These are phyloP conservation scores for Crenuchus spilurus DNA, from an alignment of 2,797 vertebrate species.

Conservation along the genomic window DNA sequence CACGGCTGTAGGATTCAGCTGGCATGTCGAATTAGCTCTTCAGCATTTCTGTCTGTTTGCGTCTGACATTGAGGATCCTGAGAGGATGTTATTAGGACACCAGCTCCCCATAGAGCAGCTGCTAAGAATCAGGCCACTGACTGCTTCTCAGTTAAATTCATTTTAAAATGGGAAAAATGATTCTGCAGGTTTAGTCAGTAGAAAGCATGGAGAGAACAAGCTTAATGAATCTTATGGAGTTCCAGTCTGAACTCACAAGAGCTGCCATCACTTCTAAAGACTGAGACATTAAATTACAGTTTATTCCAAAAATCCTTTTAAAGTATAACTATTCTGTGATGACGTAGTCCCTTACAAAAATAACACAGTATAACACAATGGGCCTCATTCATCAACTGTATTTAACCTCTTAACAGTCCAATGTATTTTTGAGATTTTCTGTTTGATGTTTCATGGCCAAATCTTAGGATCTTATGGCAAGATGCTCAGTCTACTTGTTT, in stretches of 20 bases:
- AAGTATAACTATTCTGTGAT: neutral
- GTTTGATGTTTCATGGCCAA: too few species aligned
- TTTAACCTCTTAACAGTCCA: too few species aligned
- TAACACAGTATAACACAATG: too few species aligned
- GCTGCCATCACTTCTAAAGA: too few species aligned
- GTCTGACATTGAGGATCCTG: conserved; percentile 65
- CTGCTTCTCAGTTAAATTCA: neutral
- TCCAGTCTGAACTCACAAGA: neutral
- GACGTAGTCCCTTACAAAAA: too few species aligned
- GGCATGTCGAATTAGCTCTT: conserved; percentile 17
- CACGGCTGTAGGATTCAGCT: conserved; percentile 6
- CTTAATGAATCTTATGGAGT: too few species aligned
- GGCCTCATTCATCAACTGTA: too few species aligned
- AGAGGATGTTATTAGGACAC: conserved; percentile 64
- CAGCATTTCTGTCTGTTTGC: conserved; percentile 30
- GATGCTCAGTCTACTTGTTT: too few species aligned
- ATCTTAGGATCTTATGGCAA: too few species aligned
- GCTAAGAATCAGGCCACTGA: conserved; percentile 48
- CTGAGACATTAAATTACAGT: neutral
- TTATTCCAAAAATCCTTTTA: neutral
- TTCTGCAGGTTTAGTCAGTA: neutral
- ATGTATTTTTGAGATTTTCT: too few species aligned
- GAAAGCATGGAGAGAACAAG: neutral
- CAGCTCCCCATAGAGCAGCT: conserved; percentile 54
- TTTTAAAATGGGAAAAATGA: neutral